phyloP scores from a whole-genome alignment of 92 coral and sea anemone species.

The Palythoa caribaeorum region DNA sequence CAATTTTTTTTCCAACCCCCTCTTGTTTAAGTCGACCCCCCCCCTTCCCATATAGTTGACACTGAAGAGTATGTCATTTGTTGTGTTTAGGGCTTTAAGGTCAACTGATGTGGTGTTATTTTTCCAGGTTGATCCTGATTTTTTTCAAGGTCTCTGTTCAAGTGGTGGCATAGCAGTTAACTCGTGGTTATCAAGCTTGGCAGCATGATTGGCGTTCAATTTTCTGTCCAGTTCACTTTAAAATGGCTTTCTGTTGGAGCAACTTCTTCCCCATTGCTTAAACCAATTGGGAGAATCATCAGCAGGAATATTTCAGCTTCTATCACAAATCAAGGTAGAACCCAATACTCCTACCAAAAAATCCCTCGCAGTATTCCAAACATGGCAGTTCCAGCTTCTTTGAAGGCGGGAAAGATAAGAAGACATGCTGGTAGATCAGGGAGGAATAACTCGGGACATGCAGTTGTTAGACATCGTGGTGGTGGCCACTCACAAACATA shows the following conservation, averaged over 20 bases:
- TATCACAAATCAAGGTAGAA: conserved; percentile 73
- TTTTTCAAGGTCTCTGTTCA: neutral
- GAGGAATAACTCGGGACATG: conserved; percentile 87
- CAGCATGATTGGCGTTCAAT: neutral
- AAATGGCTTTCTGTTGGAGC: conserved; percentile 15
- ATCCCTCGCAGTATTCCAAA: conserved; percentile 88
- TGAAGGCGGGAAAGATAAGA: conserved; percentile 89
- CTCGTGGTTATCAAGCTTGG: neutral
- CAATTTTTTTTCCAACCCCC: no score
- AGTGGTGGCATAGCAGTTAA: neutral
- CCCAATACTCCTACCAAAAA: conserved; percentile 84
- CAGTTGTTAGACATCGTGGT: conserved; percentile 90
- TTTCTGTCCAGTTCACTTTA: conserved; percentile 10
- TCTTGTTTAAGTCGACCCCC: no score
- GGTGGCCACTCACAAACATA: conserved; percentile 98
- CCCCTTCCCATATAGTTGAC: no score
- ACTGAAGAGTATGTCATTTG: no score
- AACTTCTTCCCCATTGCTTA: conserved; percentile 1
- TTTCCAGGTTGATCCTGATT: neutral
- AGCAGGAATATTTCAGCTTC: conserved; percentile 75
- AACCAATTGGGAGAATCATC: conserved; percentile 48
- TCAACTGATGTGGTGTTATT: neutral
- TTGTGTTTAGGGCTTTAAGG: no score
- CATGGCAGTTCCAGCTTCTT: conserved; percentile 86
- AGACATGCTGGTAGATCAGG: conserved; percentile 89